Percentiles rank a stretch among this genome's conserved stretches.
Conservation (phyloP, 2,888 invertebrate species). For the Megamerina dolium region DNA sequence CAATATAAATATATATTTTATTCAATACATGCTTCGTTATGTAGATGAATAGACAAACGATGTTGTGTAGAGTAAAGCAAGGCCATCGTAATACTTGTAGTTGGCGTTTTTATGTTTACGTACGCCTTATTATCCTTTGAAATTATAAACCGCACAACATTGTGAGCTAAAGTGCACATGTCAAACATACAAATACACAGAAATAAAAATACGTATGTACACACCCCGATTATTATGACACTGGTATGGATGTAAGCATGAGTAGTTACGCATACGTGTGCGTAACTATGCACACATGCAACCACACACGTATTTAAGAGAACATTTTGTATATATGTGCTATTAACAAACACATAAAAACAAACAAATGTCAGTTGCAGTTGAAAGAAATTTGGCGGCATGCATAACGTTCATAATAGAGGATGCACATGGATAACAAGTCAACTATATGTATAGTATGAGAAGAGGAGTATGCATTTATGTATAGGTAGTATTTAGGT, state of each 20-base stretch:
- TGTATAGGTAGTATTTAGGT: not conserved
- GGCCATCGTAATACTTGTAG: no score
- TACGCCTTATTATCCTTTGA: conserved; percentile 8
- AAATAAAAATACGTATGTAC: not conserved
- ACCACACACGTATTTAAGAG: not conserved
- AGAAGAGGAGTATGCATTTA: no score
- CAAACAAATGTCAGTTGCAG: conserved; percentile 20
- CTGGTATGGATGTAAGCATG: no score
- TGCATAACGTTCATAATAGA: conserved; percentile 1
- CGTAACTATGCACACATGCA: not conserved
- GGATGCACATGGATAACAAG: conserved; percentile 12
- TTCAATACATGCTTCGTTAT: no score
- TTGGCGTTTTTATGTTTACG: not conserved
- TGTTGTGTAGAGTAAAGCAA: no score
- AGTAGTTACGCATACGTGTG: no score
- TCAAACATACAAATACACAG: not conserved
- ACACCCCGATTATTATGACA: no score
- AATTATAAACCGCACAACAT: conserved; percentile 12
- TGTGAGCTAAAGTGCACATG: conserved; percentile 1
- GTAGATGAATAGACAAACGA: no score
- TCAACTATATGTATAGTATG: no score
- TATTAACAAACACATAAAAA: conserved; percentile 15
- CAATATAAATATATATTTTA: no score
- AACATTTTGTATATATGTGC: not conserved
- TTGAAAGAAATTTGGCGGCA: not conserved